These are phyloP conservation scores for Lepidurus packardi DNA, from an alignment of 1,140 invertebrate genomes.

Conservation along the genomic window DNA sequence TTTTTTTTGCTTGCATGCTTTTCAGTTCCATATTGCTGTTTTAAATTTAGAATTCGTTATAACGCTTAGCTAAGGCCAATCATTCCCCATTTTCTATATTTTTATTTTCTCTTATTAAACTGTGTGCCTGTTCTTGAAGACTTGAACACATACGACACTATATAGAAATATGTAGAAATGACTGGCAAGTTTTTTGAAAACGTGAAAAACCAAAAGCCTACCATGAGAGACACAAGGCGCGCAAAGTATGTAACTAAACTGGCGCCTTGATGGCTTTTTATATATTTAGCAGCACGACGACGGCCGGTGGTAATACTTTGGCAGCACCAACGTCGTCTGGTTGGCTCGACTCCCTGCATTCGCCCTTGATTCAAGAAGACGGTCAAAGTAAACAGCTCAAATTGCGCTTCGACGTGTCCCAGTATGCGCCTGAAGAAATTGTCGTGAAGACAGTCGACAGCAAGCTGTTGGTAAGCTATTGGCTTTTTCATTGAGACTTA, in stretches of 20 bases:
- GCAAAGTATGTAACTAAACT: background rate
- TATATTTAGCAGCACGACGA: conserved; percentile 23
- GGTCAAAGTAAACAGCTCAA: conserved; percentile 83
- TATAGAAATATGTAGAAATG: too few relatives aligned
- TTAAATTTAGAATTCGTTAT: too few relatives aligned
- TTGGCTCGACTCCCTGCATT: conserved; percentile 74
- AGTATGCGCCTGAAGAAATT: conserved; percentile 91
- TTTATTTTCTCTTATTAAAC: too few relatives aligned
- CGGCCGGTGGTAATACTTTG: conserved; percentile 23
- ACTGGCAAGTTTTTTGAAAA: too few relatives aligned
- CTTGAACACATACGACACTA: too few relatives aligned
- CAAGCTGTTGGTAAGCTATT: conserved; percentile 75
- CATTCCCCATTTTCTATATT: too few relatives aligned
- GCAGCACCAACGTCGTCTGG: conserved; percentile 28
- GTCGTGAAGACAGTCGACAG: conserved; percentile 94
- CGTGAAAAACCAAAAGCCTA: too few relatives aligned
- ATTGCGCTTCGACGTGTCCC: conserved; percentile 86
- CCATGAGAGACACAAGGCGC: too few relatives aligned
- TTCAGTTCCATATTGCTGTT: too few relatives aligned
- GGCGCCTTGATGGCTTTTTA: background rate
- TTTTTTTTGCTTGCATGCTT: too few relatives aligned
- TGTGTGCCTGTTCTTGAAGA: too few relatives aligned
- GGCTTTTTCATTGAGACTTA: background rate
- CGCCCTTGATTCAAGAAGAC: conserved; percentile 84
- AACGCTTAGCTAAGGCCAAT: too few relatives aligned